Conservation (phyloP, 2,113 vertebrate genomes). For the Rhineura floridana region DNA sequence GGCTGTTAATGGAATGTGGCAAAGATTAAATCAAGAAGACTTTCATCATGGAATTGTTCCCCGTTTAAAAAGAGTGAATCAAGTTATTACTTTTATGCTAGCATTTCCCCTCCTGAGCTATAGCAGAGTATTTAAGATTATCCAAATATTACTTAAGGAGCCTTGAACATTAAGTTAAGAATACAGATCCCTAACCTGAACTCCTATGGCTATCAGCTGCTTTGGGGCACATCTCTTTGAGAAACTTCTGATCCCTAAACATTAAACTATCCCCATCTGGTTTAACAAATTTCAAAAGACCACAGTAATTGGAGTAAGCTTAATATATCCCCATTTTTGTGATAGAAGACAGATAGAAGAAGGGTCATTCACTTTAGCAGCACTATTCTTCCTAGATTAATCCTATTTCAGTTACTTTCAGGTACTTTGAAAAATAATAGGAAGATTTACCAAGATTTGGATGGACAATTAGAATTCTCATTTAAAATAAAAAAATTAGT, state of each 20-base stretch:
- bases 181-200: neutral
- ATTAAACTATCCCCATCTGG: neutral
- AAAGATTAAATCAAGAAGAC: neutral
- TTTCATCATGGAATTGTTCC: neutral
- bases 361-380: neutral
- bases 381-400: neutral
- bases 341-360: neutral
- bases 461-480: neutral
- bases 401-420: neutral
- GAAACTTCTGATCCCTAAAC: neutral
- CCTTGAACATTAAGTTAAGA: neutral
- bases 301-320: neutral
- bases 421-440: neutral
- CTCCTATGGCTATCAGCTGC: neutral
- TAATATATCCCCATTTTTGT: neutral
- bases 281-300: slow-evolving; percentile 4
- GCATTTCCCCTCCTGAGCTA: neutral
- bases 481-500: neutral
- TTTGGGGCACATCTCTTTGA: neutral
- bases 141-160: neutral
- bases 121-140: neutral
- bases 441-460: neutral
- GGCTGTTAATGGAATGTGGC: neutral
- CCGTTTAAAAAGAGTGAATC: neutral
- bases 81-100: neutral